Conservation (phyloP, 92 coral and sea anemone genomes). For the Zoanthus sansibaricus region DNA sequence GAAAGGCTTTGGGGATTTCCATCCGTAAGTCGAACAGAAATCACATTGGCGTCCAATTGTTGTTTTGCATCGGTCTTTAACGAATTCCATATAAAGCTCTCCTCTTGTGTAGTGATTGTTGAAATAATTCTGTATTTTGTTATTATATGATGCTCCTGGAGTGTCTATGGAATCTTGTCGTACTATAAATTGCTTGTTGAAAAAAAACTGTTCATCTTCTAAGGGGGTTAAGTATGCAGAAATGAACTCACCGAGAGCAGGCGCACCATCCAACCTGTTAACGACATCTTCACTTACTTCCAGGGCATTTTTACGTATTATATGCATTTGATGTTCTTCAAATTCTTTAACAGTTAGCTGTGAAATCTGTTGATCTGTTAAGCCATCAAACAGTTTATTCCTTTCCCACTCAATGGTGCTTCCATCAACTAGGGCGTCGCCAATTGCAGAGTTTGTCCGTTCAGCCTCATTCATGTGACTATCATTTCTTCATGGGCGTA, state of each 20-base stretch:
- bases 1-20: conserved; percentile 48
- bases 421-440: conserved; percentile 65
- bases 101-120: conserved; percentile 63
- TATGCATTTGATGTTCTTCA: conserved; percentile 59
- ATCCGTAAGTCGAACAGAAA: conserved; percentile 32
- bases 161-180: background rate
- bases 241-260: conserved; percentile 8
- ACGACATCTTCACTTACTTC: conserved; percentile 1
- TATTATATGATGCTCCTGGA: conserved; percentile 58
- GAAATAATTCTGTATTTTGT: conserved; percentile 52
- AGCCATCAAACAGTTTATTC: conserved; percentile 48
- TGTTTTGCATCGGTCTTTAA: conserved; percentile 40
- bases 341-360: conserved; percentile 54
- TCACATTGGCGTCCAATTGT: conserved; percentile 31
- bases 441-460: conserved; percentile 34
- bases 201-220: background rate
- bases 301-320: conserved; percentile 52
- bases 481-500: no score
- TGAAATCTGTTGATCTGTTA: conserved; percentile 53
- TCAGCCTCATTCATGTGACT: conserved; percentile 5
- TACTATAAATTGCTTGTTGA: conserved; percentile 14
- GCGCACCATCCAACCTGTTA: conserved; percentile 5
- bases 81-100: conserved; percentile 71
- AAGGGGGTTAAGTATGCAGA: background rate
- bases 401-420: conserved; percentile 63